A percentile compares a stretch with the other conserved stretches of the same genome.
phyloP scores from a whole-genome alignment of 1,140 invertebrate genomes.

The Holcopasites calliopsidis region DNA sequence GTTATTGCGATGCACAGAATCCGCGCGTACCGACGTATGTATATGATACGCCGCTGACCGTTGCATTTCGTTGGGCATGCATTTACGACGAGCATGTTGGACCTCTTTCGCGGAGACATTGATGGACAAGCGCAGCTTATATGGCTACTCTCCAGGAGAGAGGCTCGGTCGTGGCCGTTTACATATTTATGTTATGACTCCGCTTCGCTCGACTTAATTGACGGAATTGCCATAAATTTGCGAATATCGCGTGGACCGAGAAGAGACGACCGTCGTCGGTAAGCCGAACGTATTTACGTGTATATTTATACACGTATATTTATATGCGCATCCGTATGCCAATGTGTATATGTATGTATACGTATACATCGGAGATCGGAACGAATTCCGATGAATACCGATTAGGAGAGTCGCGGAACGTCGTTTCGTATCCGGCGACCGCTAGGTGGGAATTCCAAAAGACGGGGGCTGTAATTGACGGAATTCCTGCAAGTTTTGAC shows the following conservation, averaged over 20 bases:
- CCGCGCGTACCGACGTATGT: conserved; percentile 31
- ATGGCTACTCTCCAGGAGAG: conserved; percentile 67
- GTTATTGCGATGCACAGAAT: conserved; percentile 60
- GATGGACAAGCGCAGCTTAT: conserved; percentile 79
- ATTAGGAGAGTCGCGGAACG: conserved; percentile 52
- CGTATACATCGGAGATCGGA: conserved; percentile 33
- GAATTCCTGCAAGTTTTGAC: conserved; percentile 41
- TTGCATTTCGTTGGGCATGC: conserved; percentile 71
- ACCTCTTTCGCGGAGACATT: conserved; percentile 75
- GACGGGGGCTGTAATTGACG: conserved; percentile 44
- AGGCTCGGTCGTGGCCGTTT: conserved; percentile 69
- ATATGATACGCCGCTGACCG: conserved; percentile 66
- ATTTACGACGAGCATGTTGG: conserved; percentile 76
- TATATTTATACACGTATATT: not conserved
- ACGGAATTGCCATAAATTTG: conserved; percentile 79
- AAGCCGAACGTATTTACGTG: conserved; percentile 36
- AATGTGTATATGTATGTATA: not conserved
- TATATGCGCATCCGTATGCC: not conserved
- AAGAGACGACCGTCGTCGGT: conserved; percentile 21
- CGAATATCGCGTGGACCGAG: conserved; percentile 69
- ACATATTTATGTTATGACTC: conserved; percentile 80
- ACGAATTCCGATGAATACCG: conserved; percentile 67
- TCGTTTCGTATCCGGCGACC: conserved; percentile 37
- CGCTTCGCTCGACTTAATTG: conserved; percentile 77
- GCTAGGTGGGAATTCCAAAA: conserved; percentile 47